phyloP scores from a whole-genome alignment of 2,888 invertebrate species.

The Phortica magna region DNA sequence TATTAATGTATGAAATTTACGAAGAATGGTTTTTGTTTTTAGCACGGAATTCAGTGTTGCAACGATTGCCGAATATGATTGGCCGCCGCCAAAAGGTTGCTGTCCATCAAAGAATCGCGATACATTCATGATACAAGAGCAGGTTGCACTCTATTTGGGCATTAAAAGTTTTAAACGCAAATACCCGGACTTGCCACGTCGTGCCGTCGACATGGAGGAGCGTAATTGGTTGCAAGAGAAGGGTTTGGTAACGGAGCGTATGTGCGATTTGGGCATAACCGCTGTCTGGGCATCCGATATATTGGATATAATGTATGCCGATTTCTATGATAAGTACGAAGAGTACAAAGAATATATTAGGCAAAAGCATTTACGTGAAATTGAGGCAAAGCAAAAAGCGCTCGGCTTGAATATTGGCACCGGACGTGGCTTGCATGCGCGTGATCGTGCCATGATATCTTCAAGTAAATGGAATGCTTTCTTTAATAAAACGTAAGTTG shows the following conservation, averaged over 20 bases:
- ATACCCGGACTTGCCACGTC: constrained; percentile 91
- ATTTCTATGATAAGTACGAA: constrained; percentile 96
- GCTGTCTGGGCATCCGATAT: constrained; percentile 95
- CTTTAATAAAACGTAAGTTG: constrained; percentile 83
- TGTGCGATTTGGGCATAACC: constrained; percentile 95
- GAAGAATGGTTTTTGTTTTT: constrained; percentile 23
- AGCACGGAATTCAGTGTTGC: constrained; percentile 86
- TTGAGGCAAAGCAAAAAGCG: constrained; percentile 84
- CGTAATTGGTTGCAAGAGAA: constrained; percentile 91
- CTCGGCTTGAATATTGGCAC: constrained; percentile 74
- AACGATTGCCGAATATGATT: constrained; percentile 95
- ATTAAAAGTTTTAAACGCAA: constrained; percentile 98
- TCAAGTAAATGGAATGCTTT: constrained; percentile 93
- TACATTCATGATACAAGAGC: constrained; percentile 97
- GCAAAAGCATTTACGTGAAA: constrained; percentile 83
- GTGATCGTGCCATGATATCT: constrained; percentile 89
- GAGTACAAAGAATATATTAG: constrained; percentile 85
- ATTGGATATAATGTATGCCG: constrained; percentile 95
- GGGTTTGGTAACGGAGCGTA: constrained; percentile 91
- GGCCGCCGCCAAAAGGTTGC: constrained; percentile 84
- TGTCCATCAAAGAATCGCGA: constrained; percentile 82
- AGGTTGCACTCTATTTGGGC: constrained; percentile 95
- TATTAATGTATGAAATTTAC: constrained; percentile 23
- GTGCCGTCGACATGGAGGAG: constrained; percentile 94
- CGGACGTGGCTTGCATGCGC: constrained; percentile 80